Conservation (phyloP, 2,888 invertebrate species). For the Cetonia aurata region DNA sequence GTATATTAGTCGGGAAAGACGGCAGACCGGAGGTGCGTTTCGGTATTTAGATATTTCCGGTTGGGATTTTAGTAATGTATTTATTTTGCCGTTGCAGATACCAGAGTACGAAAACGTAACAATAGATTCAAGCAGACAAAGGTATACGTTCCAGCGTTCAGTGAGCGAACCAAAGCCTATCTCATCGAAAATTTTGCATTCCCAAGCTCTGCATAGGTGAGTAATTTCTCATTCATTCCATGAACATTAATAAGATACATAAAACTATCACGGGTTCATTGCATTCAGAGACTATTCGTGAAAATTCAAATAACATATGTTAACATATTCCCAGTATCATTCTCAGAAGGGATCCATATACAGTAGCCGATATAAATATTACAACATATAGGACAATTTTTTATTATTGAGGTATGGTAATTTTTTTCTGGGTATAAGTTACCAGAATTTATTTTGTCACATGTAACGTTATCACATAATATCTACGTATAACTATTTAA, state of each 20-base stretch:
- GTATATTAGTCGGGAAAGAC: conserved; percentile 14
- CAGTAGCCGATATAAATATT: no score
- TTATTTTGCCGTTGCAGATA: conserved; percentile 55
- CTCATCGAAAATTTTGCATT: conserved; percentile 62
- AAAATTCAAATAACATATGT: no score
- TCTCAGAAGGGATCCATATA: no score
- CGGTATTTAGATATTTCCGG: neutral
- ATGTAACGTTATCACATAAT: no score
- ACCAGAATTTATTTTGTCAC: no score
- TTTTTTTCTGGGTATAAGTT: no score
- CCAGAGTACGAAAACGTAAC: conserved; percentile 65
- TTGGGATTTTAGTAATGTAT: neutral
- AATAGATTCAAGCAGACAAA: conserved; percentile 60
- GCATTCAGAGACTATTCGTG: neutral
- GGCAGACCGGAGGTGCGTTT: conserved; percentile 16
- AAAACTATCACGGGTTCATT: neutral
- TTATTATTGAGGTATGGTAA: no score
- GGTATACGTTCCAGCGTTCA: conserved; percentile 64
- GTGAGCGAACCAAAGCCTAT: conserved; percentile 67
- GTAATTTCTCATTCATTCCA: conserved; percentile 1
- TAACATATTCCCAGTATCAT: no score
- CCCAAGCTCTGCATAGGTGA: conserved; percentile 66
- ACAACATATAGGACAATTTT: no score
- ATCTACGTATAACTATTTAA: no score
- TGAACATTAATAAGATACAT: neutral